Evolutionary conservation across 2,113 vertebrate genomes (phyloP), one percentile per base, ranked within the genome.

Genomic region (Electrona antarctica): DNA sequence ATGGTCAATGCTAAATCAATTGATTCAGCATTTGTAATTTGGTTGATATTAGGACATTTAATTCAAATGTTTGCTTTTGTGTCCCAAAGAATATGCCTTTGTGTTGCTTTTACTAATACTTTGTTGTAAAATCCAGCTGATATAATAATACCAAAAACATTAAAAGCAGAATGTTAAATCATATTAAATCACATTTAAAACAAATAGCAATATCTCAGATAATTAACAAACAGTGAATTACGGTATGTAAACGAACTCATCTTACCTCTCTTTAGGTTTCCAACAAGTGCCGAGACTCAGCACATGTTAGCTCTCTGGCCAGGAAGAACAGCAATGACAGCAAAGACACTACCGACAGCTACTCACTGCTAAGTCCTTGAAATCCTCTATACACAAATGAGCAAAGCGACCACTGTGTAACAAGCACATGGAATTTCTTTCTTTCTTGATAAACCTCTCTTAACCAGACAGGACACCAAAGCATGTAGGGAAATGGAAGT

Each of bases 401-500:
- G 77, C 74, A 73, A 78, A 85, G 76, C 63, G 83, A 64, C 79
- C 74, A 60, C 75, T 74, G 63, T 79, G 55, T 78, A 84, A 59
- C 67, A 65, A 85, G 79, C 73, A 81, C 69, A 83, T 72, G 78
- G 65, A 90, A 83, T 73, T 88, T 87, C 83, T 84, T 86, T 80
- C 80, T 82, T 73, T 84, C 70, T 60, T 74, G 77, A 78, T 82
- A 84, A 83, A 87, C 85, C 83, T 76, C 64, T 76, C 79, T 76
- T 75, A 79, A 86, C 80, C 55, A 71, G 83, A 68, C 67, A 64
- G 71, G 82, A 88, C 82, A 81, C 54, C 81, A 79, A 79, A 80
- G 83, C 83, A 87, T 87, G 86, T 67, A n/a, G 90, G 90, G 87
- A 90, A 92, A 89, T 92, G 82, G 80, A 89, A 89, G 91, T 89